Base-by-base conservation (phyloP, 2,888 invertebrate species). In the Tetragonula carbonaria region DNA sequence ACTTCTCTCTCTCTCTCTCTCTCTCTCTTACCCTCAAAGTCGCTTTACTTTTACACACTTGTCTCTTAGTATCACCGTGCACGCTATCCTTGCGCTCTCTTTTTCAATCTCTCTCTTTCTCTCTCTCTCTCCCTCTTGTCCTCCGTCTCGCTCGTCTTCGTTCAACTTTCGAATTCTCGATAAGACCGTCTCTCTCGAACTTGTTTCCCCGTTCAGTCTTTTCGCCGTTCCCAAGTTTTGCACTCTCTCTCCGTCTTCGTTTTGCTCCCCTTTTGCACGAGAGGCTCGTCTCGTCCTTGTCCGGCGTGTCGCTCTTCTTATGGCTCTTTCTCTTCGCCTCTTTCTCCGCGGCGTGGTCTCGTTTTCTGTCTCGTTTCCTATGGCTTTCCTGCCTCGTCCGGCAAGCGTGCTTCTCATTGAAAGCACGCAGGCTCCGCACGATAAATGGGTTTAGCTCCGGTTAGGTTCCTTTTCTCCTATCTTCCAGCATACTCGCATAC, bases 391-490 rank as follows among this genome's bases (percentile, higher is more conserved):
- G 84, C 59, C 74, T 78, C 33, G 59, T 87, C 73, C 79, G 45
- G 55, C 68, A 67, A 71, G 76, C 71, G 74, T 28, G 68, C 59
- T 63, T 81, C 81, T 85, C 65, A 78, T 82, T 77, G 88, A 86
- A 87, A 87, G 77, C 88, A 86, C 78, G 82, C 87, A 68, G 45
- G 81, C 81, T 18, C 68, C 82, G 76, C 77, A 80, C 86, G 88
- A 89, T 90, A 89, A 88, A 92, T 91, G 91, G 87, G 75, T 87
- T 91, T 91, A 88, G 89, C 87, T 92, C 87, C 89, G 87, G 87
- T 84, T 90, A 86, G 90, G 86, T 92, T 91, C 91, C 92, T 92
- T 91, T 91, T 91, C 91, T 88, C 88, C 88, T 86, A 81, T 84
- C 84, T 50, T 71, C 55, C 59, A 28, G 28, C 28, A 28, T 28